Conservation (phyloP, 2,797 vertebrate species). For the Poeciliopsis infans region DNA sequence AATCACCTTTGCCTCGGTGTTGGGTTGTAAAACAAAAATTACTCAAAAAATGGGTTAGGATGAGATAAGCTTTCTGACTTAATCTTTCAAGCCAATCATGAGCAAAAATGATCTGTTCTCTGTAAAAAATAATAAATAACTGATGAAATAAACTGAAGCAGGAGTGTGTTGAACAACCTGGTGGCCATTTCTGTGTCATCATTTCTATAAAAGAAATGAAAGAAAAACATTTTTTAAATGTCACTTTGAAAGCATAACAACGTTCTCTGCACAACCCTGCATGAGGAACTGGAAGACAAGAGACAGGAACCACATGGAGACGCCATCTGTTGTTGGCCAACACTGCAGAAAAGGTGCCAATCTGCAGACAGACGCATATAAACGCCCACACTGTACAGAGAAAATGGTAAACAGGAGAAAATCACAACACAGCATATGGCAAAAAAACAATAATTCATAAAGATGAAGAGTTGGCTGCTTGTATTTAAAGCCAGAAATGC, state of each 20-base stretch:
- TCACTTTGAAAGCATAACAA: conserved; percentile 40
- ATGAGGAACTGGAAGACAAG: conserved; percentile 56
- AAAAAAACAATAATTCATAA: background rate
- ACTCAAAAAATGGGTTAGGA: too few species aligned
- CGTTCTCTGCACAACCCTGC: conserved; percentile 28
- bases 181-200: conserved; percentile 25
- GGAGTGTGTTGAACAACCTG: background rate
- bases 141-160: background rate
- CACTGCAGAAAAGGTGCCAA: conserved; percentile 43
- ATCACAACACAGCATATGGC: background rate
- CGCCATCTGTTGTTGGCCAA: conserved; percentile 70
- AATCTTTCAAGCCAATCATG: background rate
- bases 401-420: conserved; percentile 22
- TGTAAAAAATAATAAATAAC: background rate
- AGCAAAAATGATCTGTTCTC: background rate
- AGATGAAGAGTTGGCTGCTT: background rate
- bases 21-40: too few species aligned
- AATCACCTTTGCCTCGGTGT: background rate
- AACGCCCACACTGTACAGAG: conserved; percentile 12
- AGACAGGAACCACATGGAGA: conserved; percentile 65
- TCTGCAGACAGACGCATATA: conserved; percentile 10
- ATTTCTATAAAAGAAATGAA: conserved; percentile 1
- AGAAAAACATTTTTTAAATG: conserved; percentile 26
- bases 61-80: background rate
- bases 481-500: background rate